Conservation (phyloP, 1,140 invertebrate genomes). For the Drosophila serrata region DNA sequence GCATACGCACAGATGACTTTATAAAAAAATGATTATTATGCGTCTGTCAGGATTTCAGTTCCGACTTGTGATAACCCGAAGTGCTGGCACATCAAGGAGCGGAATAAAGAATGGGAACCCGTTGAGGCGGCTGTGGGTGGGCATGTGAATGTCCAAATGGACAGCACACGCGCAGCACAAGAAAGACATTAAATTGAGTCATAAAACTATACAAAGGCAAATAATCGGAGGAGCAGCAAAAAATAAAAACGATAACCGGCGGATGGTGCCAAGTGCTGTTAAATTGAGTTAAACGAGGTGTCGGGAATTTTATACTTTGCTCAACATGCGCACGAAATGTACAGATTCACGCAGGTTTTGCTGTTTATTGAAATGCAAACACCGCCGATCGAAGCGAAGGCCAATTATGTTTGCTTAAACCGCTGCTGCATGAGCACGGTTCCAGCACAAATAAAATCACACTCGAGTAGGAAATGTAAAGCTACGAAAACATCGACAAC, state of each 20-base stretch:
- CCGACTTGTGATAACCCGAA: slow-evolving; percentile 29
- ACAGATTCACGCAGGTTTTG: slow-evolving; percentile 45
- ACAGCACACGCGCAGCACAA: slow-evolving; percentile 73
- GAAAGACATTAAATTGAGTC: slow-evolving; percentile 81
- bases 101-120: slow-evolving; percentile 26
- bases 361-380: slow-evolving; percentile 62
- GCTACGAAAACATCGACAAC: slow-evolving; percentile 53
- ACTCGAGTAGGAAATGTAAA: slow-evolving; percentile 82
- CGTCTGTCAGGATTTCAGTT: slow-evolving; percentile 36
- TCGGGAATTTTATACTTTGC: slow-evolving; percentile 56
- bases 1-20: slow-evolving; percentile 9
- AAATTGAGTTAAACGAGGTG: slow-evolving; percentile 76
- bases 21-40: slow-evolving; percentile 37
- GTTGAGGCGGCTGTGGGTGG: slow-evolving; percentile 43
- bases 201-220: slow-evolving; percentile 66
- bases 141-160: slow-evolving; percentile 35
- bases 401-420: slow-evolving; percentile 82
- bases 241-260: slow-evolving; percentile 48
- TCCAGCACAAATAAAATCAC: slow-evolving; percentile 74
- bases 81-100: slow-evolving; percentile 18
- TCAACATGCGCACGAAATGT: slow-evolving; percentile 71
- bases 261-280: slow-evolving; percentile 68
- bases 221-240: slow-evolving; percentile 28
- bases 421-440: slow-evolving; percentile 56
- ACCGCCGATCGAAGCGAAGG: slow-evolving; percentile 72